Conservation (phyloP, 2,113 vertebrate genomes). For the Phasianus colchicus region DNA sequence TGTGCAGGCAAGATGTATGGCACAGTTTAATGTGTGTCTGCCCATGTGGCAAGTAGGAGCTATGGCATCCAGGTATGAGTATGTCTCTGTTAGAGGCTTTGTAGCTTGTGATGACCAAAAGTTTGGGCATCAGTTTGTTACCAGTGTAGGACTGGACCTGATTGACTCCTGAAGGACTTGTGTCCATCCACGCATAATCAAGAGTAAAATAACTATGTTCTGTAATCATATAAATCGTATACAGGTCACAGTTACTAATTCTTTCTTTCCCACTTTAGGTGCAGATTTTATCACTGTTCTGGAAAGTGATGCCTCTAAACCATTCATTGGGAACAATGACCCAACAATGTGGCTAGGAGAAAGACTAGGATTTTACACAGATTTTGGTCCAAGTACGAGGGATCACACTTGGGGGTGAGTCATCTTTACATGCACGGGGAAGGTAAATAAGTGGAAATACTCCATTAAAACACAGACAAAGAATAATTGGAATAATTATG, state of each 20-base stretch:
- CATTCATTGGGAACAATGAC: slow-evolving; percentile 79
- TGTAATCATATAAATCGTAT: background rate
- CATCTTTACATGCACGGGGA: background rate
- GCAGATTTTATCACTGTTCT: slow-evolving; percentile 82
- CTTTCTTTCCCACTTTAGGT: slow-evolving; percentile 24
- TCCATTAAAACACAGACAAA: background rate
- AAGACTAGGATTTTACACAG: slow-evolving; percentile 80
- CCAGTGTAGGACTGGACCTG: background rate
- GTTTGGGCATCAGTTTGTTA: background rate
- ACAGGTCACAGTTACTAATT: background rate
- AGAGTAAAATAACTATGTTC: background rate
- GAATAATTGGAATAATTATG: background rate
- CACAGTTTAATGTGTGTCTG: background rate
- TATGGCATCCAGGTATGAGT: background rate
- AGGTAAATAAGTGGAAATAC: background rate
- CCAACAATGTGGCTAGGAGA: slow-evolving; percentile 80
- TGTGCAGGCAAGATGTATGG: background rate
- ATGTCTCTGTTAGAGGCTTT: background rate
- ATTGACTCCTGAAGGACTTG: background rate
- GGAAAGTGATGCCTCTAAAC: slow-evolving; percentile 81
- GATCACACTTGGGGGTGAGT: slow-evolving; percentile 83
- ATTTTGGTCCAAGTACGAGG: slow-evolving; percentile 81
- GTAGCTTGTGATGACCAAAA: background rate
- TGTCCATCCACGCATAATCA: background rate
- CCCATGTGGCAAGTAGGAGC: background rate